Base-by-base conservation (phyloP, 2,888 invertebrate genomes). In the Horisme vitalbata region DNA sequence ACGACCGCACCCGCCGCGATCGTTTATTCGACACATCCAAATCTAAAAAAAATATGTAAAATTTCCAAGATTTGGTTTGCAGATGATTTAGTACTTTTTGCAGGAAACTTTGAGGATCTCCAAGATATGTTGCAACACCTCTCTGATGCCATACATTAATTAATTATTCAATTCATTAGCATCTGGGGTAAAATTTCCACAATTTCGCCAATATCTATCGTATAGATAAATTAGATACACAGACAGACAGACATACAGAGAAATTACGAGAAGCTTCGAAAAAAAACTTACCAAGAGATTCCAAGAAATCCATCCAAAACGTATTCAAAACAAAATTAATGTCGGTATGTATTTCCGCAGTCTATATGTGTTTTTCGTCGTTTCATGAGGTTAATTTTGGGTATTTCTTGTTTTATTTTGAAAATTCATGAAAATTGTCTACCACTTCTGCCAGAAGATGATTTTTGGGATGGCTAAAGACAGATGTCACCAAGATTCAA, bases 1-100 rank as follows among this genome's bases (percentile, higher is more conserved):
- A 89, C 4, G 87, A 87, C 3, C 81, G 79, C 36, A 87, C 79
- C 6, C 84, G 71, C 32, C 71, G 68, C n/a, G 82, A 76, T 55
- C 79, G 85, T 57, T 71, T 78, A 38, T 70, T 47, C 48, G 70
- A 62, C 24, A 68, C 63, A 44, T 82, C 71, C 49, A 77, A 61
- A 70, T 83, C 82, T 85, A 57, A 18, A 74, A 71, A 7, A 9
- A 18, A 4, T 4, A 5, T 18, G 14, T 30, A 2, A n/a, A 11
- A 27, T 11, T n/a, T n/a, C n/a, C n/a, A n/a, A n/a, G n/a, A n/a
- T n/a, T n/a, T n/a, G n/a, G n/a, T n/a, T n/a, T n/a, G n/a, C n/a
- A n/a, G n/a, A n/a, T n/a, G n/a, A n/a, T n/a, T n/a, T n/a, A n/a
- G n/a, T n/a, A n/a, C n/a, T n/a, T n/a, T n/a, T n/a, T n/a, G n/a